Conservation (phyloP, 2,113 vertebrate genomes). For the Macrotus californicus region DNA sequence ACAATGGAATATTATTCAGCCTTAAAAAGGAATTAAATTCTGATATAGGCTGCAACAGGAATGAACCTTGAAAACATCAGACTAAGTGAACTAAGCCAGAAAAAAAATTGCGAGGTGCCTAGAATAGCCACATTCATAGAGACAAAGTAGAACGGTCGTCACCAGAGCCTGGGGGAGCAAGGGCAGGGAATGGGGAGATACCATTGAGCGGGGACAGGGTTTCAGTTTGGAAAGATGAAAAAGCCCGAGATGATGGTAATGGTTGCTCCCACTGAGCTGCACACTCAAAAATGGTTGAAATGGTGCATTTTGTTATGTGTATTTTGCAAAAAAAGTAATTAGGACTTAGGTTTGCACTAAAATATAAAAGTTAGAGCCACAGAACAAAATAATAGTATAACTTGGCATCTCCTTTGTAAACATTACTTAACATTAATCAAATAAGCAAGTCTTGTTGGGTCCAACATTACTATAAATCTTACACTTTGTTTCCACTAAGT, state of each 20-base stretch:
- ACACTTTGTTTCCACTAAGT: not conserved
- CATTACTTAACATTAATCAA: not conserved
- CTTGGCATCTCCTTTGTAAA: not conserved
- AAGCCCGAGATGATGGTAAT: not conserved
- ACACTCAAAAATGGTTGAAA: not conserved
- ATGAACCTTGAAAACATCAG: not conserved
- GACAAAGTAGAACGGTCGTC: not conserved
- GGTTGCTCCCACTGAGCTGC: not conserved
- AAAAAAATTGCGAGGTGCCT: not conserved
- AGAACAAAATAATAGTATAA: not conserved
- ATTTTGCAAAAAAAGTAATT: not conserved
- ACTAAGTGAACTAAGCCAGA: not conserved
- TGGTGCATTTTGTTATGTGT: not conserved
- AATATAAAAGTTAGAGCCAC: not conserved
- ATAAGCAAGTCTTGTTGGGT: not conserved
- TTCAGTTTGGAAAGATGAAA: not conserved
- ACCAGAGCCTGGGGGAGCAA: not conserved
- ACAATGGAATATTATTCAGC: not conserved
- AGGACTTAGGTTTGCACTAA: not conserved
- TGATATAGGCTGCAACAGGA: not conserved
- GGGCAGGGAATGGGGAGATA: not conserved
- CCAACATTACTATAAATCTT: not conserved
- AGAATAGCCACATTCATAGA: not conserved
- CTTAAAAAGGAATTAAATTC: not conserved
- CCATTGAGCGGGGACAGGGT: not conserved